Evolutionary conservation across 1,140 invertebrate species (phyloP).

Genomic region (Drusus annulatus): DNA sequence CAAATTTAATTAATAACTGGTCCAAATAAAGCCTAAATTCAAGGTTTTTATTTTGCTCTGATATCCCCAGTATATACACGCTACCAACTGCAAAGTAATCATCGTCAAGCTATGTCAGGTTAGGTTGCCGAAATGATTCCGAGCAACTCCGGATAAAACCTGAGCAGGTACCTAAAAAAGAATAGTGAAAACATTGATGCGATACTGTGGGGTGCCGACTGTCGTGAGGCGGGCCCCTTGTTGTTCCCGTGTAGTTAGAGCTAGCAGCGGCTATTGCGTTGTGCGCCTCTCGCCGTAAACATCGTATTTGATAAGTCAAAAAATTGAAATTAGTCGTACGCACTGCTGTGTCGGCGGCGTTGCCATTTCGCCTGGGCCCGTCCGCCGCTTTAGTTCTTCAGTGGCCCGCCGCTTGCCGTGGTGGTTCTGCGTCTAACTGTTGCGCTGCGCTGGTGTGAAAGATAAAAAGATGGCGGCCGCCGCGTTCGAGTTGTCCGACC

Average conservation of each 20-base stretch:
- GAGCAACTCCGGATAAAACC: too few relatives aligned
- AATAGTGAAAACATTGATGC: too few relatives aligned
- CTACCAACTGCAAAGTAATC: too few relatives aligned
- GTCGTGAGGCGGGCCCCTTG: too few relatives aligned
- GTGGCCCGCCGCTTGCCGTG: slow-evolving; percentile 42
- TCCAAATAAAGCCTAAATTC: too few relatives aligned
- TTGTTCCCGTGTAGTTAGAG: neutral
- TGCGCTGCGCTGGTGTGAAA: slow-evolving; percentile 20
- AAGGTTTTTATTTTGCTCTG: too few relatives aligned
- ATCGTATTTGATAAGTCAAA: slow-evolving; percentile 2
- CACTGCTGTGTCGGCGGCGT: slow-evolving; percentile 23
- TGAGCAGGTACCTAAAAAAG: too few relatives aligned
- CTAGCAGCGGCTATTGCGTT: neutral
- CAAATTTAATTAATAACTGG: too few relatives aligned
- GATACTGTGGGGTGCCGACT: too few relatives aligned
- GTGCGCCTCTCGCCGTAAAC: neutral
- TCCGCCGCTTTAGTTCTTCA: slow-evolving; percentile 30
- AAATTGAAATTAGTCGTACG: slow-evolving; percentile 1
- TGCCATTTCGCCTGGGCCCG: slow-evolving; percentile 36
- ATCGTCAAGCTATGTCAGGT: too few relatives aligned
- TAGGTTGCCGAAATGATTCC: too few relatives aligned
- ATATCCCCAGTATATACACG: too few relatives aligned
- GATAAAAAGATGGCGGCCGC: slow-evolving; percentile 39
- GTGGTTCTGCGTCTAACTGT: slow-evolving; percentile 21
- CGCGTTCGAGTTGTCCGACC: slow-evolving; percentile 31